Evolutionary conservation across 2,888 invertebrate species (phyloP).

Genomic region (Spilosoma lubricipeda): DNA sequence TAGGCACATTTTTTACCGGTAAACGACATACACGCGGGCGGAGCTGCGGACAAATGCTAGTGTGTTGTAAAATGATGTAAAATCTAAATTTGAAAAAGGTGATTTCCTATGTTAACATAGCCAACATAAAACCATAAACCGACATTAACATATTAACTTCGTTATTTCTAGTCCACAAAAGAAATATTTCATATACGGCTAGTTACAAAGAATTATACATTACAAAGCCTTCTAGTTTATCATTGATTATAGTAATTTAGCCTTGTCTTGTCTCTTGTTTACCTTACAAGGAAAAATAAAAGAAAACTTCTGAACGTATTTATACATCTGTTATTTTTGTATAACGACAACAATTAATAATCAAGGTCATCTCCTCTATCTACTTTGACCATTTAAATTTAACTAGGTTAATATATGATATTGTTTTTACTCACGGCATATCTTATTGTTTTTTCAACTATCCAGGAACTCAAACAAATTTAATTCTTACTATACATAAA

Average conservation of each 20-base stretch:
- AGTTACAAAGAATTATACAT: not conserved
- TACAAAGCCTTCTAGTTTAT: not conserved
- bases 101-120: not conserved
- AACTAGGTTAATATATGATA: constrained; percentile 26
- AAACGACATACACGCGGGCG: no score
- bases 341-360: constrained; percentile 4
- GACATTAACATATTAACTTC: not conserved
- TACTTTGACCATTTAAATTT: constrained; percentile 1
- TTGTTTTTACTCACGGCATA: constrained; percentile 21
- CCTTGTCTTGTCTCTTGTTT: not conserved
- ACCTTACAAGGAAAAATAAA: not conserved
- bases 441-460: constrained; percentile 25
- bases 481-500: constrained; percentile 47
- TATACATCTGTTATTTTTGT: not conserved
- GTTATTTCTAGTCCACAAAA: not conserved
- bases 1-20: no score
- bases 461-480: constrained; percentile 13
- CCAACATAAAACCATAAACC: not conserved
- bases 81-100: not conserved
- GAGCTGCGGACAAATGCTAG: no score
- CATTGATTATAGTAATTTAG: not conserved
- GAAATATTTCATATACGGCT: not conserved
- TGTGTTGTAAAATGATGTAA: not conserved
- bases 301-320: not conserved
- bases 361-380: constrained; percentile 11